A percentile compares a stretch with the other conserved stretches of the same genome.
phyloP scores from a whole-genome alignment of 2,888 invertebrate species.

The Aricia artaxerxes region DNA sequence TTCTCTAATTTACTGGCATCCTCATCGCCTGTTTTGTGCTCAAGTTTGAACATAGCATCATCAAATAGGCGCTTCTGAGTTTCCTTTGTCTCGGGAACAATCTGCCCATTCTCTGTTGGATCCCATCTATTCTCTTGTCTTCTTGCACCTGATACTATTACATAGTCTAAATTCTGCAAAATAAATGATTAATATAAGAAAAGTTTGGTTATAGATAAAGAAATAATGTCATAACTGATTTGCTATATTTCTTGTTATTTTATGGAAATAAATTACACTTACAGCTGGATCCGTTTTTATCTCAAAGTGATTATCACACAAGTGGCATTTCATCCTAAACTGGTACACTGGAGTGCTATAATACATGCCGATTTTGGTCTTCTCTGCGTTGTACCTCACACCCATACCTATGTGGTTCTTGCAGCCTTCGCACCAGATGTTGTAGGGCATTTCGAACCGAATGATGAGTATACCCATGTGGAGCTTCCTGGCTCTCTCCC shows the following conservation, averaged over 20 bases:
- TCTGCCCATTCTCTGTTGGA: conserved; percentile 96
- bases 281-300: conserved; percentile 99
- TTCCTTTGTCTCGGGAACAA: conserved; percentile 95
- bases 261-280: conserved; percentile 54
- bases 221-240: neutral
- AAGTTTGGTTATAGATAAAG: neutral
- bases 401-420: conserved; percentile 99
- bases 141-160: conserved; percentile 95
- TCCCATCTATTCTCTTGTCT: conserved; percentile 99
- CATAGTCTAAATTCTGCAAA: conserved; percentile 96
- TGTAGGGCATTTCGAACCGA: conserved; percentile 99
- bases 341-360: conserved; percentile 98
- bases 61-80: conserved; percentile 93
- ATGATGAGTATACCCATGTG: conserved; percentile 97
- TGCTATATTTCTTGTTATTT: neutral
- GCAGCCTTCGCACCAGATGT: conserved; percentile 99
- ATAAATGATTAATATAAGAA: neutral
- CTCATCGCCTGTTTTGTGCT: conserved; percentile 93
- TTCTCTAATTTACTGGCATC: conserved; percentile 85
- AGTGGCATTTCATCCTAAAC: conserved; percentile 99
- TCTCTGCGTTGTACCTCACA: conserved; percentile 97
- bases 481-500: conserved; percentile 97
- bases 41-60: conserved; percentile 98
- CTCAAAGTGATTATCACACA: conserved; percentile 98
- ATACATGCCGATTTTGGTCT: conserved; percentile 97